Evolutionary conservation across 1,140 invertebrate genomes (phyloP).

Genomic region (Drosophila willistoni): DNA sequence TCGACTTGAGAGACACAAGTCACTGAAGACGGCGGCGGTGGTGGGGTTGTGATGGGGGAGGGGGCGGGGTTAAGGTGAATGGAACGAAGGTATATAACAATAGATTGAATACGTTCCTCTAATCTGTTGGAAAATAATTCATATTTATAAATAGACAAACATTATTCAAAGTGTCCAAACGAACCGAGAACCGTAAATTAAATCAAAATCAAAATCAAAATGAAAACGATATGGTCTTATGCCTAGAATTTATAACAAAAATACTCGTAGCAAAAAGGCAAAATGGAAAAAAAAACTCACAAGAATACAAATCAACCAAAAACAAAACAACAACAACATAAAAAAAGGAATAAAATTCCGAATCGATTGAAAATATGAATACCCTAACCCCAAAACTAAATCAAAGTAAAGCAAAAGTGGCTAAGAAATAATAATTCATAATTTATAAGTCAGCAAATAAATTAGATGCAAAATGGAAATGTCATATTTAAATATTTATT

Average conservation of each 20-base stretch:
- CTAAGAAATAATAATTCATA: not conserved
- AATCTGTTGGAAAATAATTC: slow-evolving; percentile 71
- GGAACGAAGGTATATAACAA: slow-evolving; percentile 14
- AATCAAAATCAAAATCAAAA: slow-evolving; percentile 70
- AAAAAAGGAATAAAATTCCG: not conserved
- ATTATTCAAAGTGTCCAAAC: slow-evolving; percentile 76
- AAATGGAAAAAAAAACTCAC: slow-evolving; percentile 43
- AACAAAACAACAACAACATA: not conserved
- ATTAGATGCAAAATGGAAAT: not conserved
- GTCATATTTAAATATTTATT: not conserved
- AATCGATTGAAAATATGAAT: not conserved
- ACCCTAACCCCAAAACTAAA: not conserved
- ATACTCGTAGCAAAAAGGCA: slow-evolving; percentile 39
- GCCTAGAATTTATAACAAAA: slow-evolving; percentile 77
- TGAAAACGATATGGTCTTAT: slow-evolving; percentile 76
- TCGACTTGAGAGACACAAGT: not conserved
- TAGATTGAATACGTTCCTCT: slow-evolving; percentile 32
- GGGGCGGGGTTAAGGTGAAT: too few relatives aligned
- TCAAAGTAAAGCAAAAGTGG: not conserved
- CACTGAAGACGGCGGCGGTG: too few relatives aligned
- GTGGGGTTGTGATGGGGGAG: not conserved
- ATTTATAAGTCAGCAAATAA: not conserved
- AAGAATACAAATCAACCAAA: slow-evolving; percentile 3
- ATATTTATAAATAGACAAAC: slow-evolving; percentile 82
- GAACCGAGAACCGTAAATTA: slow-evolving; percentile 77